These are phyloP conservation scores for Sarcophaga caerulescens DNA, from an alignment of 2,888 invertebrate genomes.

Conservation along the genomic window DNA sequence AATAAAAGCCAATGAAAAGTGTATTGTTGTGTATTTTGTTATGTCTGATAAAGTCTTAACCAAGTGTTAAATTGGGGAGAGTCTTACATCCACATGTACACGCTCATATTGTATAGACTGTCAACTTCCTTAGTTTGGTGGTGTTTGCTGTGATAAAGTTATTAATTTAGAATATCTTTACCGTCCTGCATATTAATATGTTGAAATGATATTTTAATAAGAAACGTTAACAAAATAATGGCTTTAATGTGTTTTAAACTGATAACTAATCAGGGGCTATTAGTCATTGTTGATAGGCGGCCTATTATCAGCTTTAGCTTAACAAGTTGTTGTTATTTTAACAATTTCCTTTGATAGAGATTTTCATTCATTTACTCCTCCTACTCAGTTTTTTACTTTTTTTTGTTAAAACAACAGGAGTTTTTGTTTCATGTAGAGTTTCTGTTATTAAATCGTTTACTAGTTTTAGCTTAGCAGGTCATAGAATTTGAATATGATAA, in stretches of 20 bases:
- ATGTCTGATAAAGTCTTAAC: constrained; percentile 57
- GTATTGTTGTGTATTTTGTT: constrained; percentile 65
- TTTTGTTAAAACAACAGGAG: not conserved
- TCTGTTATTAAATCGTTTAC: not conserved
- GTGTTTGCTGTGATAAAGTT: not conserved
- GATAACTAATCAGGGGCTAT: constrained; percentile 58
- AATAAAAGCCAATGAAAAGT: constrained; percentile 45
- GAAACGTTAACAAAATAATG: constrained; percentile 34
- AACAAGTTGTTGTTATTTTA: constrained; percentile 9
- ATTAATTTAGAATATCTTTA: not conserved
- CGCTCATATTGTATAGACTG: not conserved
- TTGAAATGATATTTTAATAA: constrained; percentile 57
- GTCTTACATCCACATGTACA: constrained; percentile 27
- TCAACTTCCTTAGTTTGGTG: too few relatives aligned
- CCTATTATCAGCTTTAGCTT: constrained; percentile 17
- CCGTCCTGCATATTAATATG: constrained; percentile 31
- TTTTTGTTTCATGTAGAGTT: not conserved
- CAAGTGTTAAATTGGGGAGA: constrained; percentile 62
- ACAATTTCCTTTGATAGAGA: not conserved
- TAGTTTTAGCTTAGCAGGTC: not conserved
- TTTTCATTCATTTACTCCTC: not conserved
- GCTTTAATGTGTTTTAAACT: constrained; percentile 52
- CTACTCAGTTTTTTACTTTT: not conserved
- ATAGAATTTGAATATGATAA: not conserved
- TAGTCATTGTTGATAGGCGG: constrained; percentile 53